Percentiles rank a stretch among this genome's conserved stretches.
Conservation (phyloP, 1,140 invertebrate genomes). For the Glomeris maerens region DNA sequence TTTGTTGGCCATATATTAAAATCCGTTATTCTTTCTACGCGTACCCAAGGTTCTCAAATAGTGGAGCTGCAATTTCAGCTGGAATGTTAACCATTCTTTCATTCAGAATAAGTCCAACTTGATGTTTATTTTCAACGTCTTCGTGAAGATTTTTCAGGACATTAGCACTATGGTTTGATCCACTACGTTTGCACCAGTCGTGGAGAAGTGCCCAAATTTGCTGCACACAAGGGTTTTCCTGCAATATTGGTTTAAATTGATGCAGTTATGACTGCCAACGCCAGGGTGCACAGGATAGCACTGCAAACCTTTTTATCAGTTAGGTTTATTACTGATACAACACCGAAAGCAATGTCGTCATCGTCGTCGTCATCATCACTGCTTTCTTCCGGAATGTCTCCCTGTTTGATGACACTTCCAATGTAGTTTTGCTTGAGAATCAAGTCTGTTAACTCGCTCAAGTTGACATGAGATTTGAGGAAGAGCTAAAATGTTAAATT, state of each 20-base stretch:
- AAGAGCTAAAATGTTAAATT: constrained; percentile 5
- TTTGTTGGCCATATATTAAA: background rate
- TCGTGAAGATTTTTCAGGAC: background rate
- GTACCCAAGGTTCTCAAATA: background rate
- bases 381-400: background rate
- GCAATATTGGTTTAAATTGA: background rate
- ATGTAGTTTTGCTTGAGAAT: constrained; percentile 3
- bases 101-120: background rate
- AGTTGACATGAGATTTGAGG: background rate
- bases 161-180: background rate
- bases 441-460: constrained; percentile 1
- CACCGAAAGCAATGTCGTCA: background rate
- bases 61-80: background rate
- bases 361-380: constrained; percentile 4
- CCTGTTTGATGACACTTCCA: constrained; percentile 1
- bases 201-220: background rate
- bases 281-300: background rate
- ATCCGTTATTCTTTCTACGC: too few species aligned
- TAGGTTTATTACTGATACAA: background rate
- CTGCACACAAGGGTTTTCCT: background rate
- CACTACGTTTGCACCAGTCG: background rate
- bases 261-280: background rate
- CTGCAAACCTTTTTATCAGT: constrained; percentile 5
- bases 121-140: background rate
- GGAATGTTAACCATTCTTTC: background rate